Percentiles rank a stretch among this genome's conserved stretches.
phyloP scores from a whole-genome alignment of 2,797 vertebrate genomes.

The Anabacerthia variegaticeps region DNA sequence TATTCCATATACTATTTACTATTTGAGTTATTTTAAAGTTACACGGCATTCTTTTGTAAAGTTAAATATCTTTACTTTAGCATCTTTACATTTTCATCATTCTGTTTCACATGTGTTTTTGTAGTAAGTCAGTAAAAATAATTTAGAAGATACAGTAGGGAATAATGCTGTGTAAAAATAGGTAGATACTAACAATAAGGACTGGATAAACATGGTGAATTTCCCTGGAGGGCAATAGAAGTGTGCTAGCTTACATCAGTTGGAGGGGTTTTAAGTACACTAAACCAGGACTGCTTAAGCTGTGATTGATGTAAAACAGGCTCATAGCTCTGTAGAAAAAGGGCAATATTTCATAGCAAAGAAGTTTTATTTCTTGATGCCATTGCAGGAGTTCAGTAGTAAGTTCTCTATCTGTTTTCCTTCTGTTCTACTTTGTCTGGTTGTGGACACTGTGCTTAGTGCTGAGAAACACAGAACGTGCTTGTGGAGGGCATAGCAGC shows the following conservation, averaged over 20 bases:
- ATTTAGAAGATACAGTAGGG: background rate
- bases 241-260: background rate
- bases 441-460: background rate
- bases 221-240: background rate
- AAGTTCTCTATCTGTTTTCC: background rate
- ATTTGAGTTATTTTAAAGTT: background rate
- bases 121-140: background rate
- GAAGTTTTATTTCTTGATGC: background rate
- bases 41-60: background rate
- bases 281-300: background rate
- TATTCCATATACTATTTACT: background rate
- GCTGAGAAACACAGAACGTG: background rate
- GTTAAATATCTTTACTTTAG: background rate
- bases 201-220: background rate
- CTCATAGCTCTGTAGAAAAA: background rate
- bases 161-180: background rate
- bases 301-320: background rate
- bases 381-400: background rate
- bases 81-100: background rate
- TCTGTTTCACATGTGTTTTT: background rate
- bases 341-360: background rate
- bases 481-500: background rate
- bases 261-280: background rate
- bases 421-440: background rate
- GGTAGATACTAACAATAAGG: background rate